phyloP scores from a whole-genome alignment of 2,888 invertebrate species.

The Lasioglossum malachurum region DNA sequence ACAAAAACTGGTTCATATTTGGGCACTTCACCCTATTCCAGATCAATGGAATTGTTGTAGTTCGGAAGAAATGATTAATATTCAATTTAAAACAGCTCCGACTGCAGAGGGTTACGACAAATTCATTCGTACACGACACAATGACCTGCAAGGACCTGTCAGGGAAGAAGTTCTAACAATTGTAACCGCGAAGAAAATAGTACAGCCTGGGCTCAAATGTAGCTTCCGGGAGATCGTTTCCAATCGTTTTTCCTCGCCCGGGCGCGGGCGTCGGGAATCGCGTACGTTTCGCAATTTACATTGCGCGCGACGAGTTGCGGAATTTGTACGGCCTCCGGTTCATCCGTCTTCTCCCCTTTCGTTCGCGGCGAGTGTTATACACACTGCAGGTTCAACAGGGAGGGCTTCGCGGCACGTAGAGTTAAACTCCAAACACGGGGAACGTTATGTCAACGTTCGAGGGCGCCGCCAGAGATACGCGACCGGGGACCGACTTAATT shows the following conservation, averaged over 20 bases:
- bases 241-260: background rate
- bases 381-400: slow-evolving; percentile 22
- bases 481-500: slow-evolving; percentile 52
- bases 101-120: no score
- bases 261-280: background rate
- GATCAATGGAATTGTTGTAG: no score
- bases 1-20: no score
- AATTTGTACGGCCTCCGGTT: slow-evolving; percentile 39
- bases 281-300: slow-evolving; percentile 12
- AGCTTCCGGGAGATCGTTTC: background rate
- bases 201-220: no score
- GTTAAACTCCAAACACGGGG: slow-evolving; percentile 55
- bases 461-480: slow-evolving; percentile 50
- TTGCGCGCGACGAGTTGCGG: slow-evolving; percentile 22
- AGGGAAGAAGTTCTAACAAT: no score
- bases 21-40: no score
- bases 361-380: slow-evolving; percentile 11
- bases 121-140: no score
- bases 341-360: slow-evolving; percentile 26
- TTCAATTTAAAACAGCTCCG: no score
- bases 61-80: no score
- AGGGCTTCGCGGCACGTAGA: slow-evolving; percentile 19
- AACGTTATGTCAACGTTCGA: slow-evolving; percentile 62
- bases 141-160: no score
- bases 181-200: no score